Conservation (phyloP, 2,888 invertebrate species). For the Limenitis camilla region DNA sequence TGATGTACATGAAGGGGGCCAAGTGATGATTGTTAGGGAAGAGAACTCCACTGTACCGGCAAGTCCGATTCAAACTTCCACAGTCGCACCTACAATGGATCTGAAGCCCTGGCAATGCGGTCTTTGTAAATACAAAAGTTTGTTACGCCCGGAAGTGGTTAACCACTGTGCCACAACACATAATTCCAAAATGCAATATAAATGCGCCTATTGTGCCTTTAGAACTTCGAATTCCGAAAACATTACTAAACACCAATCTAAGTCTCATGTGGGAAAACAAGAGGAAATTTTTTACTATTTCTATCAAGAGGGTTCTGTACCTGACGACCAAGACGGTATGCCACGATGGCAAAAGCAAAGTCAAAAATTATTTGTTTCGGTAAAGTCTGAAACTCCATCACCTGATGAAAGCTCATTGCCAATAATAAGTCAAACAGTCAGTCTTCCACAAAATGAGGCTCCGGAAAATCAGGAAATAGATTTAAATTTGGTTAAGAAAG, state of each 20-base stretch:
- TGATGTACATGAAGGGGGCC: slow-evolving; percentile 74
- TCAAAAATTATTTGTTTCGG: slow-evolving; percentile 33
- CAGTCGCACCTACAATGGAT: slow-evolving; percentile 57
- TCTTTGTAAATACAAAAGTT: slow-evolving; percentile 76
- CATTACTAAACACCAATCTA: slow-evolving; percentile 75
- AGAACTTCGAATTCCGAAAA: slow-evolving; percentile 66
- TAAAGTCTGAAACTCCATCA: slow-evolving; percentile 41
- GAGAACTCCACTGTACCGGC: slow-evolving; percentile 36
- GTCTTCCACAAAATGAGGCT: slow-evolving; percentile 13
- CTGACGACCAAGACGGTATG: slow-evolving; percentile 46
- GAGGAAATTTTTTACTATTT: slow-evolving; percentile 68
- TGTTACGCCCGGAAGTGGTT: slow-evolving; percentile 74
- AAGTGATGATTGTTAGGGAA: slow-evolving; percentile 54
- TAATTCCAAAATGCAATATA: slow-evolving; percentile 79
- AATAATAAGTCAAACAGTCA: slow-evolving; percentile 7
- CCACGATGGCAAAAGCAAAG: slow-evolving; percentile 54
- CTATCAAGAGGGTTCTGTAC: slow-evolving; percentile 59
- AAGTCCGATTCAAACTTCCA: slow-evolving; percentile 10
- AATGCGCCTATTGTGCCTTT: slow-evolving; percentile 80
- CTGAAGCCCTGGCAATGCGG: slow-evolving; percentile 82
- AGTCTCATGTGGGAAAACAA: slow-evolving; percentile 67
- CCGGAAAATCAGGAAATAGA: slow-evolving; percentile 30
- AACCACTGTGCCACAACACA: slow-evolving; percentile 77
- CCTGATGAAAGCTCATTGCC: slow-evolving; percentile 15
- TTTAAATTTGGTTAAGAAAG: slow-evolving; percentile 55